Base-by-base conservation (phyloP, 1,140 invertebrate genomes). In the Oncopeltus fasciatus region DNA sequence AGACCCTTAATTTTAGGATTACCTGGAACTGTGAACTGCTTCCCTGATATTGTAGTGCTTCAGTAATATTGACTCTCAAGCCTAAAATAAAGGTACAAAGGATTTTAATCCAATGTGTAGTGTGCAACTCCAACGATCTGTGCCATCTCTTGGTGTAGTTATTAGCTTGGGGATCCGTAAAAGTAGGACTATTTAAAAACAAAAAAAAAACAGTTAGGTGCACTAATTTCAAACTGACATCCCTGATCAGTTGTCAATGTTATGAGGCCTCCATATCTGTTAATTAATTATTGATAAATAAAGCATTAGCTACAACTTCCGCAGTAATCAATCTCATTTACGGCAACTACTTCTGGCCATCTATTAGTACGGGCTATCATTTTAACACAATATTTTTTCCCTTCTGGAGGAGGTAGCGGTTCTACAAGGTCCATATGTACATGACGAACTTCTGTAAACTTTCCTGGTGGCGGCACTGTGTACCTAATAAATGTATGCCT, bases 291-390 rank as follows among this genome's bases (percentile, higher is more conserved):
- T 46, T 9, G 68, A 28, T 12, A 76, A 26, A n/a, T n/a, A 78
- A 66, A 3, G 67, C 66, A 46, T 60, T 46, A 5, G 71, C 71
- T 12, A 73, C 69, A 2, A 72, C 70, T 47, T 72, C 69, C 18
- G 73, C 70, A 12, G 69, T 57, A n/a, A n/a, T n/a, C n/a, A 1
- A 71, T 73, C 46, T 77, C 69, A 11, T 44, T 8, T 0, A 75
- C 58, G 3, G 76, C 72, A 18, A 72, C 47, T 14, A 68, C 71
- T 67, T 78, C 71, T 0, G 70, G 72, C 70, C 69, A 78, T n/a
- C 73, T 59, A 0, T 74, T 73, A 63, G 71, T 77, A 5, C 73
- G 59, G 60, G 78, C 73, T 2, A 77, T 72, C 8, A 70, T 68
- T 0, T 76, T 78, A 1, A 79, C 65, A 11, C 67, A 64, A 60